Percentiles rank a stretch among this genome's conserved stretches.
These are phyloP conservation scores for Macroglossus sobrinus DNA, from an alignment of 2,113 vertebrate species.

Conservation along the genomic window DNA sequence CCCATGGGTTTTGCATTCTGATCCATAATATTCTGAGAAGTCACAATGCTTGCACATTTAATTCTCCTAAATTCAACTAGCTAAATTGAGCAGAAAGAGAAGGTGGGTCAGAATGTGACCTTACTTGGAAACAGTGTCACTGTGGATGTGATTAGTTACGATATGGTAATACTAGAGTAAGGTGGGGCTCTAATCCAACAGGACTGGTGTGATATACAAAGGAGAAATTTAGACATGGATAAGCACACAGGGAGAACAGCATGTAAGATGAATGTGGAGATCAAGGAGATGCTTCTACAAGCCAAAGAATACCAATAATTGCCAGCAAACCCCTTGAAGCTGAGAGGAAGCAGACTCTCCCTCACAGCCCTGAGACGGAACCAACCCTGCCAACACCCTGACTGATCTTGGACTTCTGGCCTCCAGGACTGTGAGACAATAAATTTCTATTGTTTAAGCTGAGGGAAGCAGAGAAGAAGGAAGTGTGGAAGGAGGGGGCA, in stretches of 20 bases:
- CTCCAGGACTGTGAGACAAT: neutral
- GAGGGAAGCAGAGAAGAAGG: too few species aligned
- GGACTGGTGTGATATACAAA: neutral
- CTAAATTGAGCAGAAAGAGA: neutral
- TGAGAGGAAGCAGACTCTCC: neutral
- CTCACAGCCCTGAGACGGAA: neutral
- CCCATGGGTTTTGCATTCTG: neutral
- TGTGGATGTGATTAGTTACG: neutral
- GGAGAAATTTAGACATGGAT: neutral
- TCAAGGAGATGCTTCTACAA: neutral
- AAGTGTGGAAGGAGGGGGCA: rapidly evolving
- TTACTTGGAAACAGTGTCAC: neutral
- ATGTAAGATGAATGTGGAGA: neutral
- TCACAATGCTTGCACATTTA: too few species aligned
- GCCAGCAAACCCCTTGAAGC: neutral
- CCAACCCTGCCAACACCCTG: neutral
- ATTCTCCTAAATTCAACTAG: neutral
- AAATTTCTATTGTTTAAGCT: neutral
- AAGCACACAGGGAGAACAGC: neutral
- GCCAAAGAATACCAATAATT: neutral
- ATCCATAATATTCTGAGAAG: neutral
- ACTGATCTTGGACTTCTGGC: neutral
- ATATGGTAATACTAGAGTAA: neutral
- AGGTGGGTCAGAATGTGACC: neutral
- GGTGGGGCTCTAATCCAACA: neutral